Evolutionary conservation across 2,797 vertebrate species (phyloP), one percentile per base, ranked within the genome.

Genomic region (Sciurus carolinensis): DNA sequence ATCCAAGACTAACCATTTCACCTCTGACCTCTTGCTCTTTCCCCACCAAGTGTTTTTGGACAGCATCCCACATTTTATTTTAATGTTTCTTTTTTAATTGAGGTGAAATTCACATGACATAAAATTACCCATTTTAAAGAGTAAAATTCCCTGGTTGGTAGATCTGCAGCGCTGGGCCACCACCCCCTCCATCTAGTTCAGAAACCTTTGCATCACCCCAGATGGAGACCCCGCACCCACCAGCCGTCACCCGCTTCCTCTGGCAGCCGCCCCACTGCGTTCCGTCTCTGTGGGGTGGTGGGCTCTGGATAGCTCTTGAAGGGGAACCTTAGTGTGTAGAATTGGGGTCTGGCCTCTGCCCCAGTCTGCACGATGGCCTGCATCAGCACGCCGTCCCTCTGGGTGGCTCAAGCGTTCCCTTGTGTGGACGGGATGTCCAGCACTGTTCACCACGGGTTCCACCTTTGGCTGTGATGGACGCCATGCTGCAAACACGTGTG

Each of bases 161-260:
- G 26, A 72, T 80, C 81, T 44, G 7, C 14, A 14, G 2, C 42
- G 20, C 18, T 14, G 3, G n/a, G 3, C 24, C 44, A 10, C 52
- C 57, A 18, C 54, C 2, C 0, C 7, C 1, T 67, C 50, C 9
- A 7, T 39, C 33, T 33, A 5, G 14, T 66, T 57, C 4, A 5
- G 44, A 67, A 75, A 62, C 17, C 12, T 22, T 44, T 30, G n/a
- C 17, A 24, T 39, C n/a, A 0, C 17, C 7, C 54, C 64, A 0
- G 26, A 10, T 4, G 0, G 8, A 26, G 17, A 12, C 13, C 13
- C 26, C 0, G 0, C 3, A 2, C 36, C n/a, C 13, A 15, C 9
- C 1, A 44, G 30, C n/a, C 18, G 71, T 17, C 64, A 5, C 57
- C n/a, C 62, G 6, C 1, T 7, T 59, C 5, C 7, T 0, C 42